Conservation (phyloP, 1,140 invertebrate genomes). For the Nasonia giraulti region DNA sequence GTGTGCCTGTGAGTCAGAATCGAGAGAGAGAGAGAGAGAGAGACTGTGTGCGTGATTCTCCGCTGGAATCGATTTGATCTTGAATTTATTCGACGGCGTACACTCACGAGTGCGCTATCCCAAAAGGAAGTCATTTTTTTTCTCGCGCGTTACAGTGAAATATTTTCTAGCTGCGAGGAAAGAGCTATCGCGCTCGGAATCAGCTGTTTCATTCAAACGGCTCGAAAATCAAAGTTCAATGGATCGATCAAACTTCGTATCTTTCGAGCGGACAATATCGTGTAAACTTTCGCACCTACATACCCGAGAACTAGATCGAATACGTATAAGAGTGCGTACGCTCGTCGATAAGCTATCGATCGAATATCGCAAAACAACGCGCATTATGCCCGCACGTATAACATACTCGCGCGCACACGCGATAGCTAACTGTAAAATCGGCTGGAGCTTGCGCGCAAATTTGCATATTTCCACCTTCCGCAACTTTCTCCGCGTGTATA, state of each 20-base stretch:
- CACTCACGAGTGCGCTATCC: neutral
- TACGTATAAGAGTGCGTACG: too few species aligned
- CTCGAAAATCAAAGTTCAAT: neutral
- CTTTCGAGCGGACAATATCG: neutral
- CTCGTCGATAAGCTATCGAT: neutral
- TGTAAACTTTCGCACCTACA: neutral
- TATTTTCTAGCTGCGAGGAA: neutral
- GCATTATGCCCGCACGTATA: neutral
- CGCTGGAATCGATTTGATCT: neutral
- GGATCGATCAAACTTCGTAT: neutral
- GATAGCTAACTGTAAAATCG: constrained; percentile 24
- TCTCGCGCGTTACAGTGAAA: too few species aligned
- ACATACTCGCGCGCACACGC: too few species aligned
- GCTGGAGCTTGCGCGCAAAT: constrained; percentile 4
- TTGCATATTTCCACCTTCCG: constrained; percentile 44
- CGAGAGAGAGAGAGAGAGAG: neutral
- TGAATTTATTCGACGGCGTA: neutral
- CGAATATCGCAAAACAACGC: neutral
- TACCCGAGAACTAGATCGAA: neutral
- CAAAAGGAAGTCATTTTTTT: neutral
- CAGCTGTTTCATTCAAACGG: neutral
- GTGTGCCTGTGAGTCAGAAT: neutral
- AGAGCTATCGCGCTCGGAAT: neutral
- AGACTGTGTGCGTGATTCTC: neutral
- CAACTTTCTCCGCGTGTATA: constrained; percentile 35